A percentile compares a stretch with the other conserved stretches of the same genome.
These are phyloP conservation scores for Aquila chrysaetos DNA, from an alignment of 2,797 vertebrate genomes.

Conservation along the genomic window DNA sequence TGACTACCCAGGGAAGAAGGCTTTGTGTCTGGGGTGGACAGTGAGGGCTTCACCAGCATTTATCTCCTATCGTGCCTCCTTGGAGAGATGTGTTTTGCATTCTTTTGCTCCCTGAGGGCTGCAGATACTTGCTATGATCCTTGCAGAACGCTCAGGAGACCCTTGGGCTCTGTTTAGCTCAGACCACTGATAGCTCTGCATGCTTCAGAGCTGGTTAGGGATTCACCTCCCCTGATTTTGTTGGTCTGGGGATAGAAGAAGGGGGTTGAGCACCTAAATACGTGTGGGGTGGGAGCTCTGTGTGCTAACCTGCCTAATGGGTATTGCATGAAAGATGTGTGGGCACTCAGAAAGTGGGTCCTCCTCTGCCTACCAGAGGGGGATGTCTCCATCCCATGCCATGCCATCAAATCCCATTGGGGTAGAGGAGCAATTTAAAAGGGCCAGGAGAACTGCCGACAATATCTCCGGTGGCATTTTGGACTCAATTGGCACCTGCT, in stretches of 20 bases:
- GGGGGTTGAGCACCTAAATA: background rate
- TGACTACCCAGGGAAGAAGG: background rate
- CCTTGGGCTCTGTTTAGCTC: background rate
- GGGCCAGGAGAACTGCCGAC: background rate
- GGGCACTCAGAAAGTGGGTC: background rate
- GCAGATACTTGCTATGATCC: background rate
- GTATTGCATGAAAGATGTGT: background rate
- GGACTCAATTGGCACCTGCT: background rate
- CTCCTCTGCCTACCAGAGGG: background rate
- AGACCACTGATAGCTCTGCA: background rate
- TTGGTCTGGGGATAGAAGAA: background rate
- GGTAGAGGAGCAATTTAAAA: background rate
- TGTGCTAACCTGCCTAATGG: background rate
- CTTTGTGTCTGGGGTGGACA: background rate
- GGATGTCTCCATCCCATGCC: background rate
- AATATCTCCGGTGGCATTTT: background rate
- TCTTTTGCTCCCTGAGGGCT: background rate
- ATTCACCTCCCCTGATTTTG: background rate
- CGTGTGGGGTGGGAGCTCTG: background rate
- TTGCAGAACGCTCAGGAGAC: background rate
- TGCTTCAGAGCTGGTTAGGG: background rate
- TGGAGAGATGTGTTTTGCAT: background rate
- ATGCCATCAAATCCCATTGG: background rate
- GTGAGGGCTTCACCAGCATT: rapidly evolving
- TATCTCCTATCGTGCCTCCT: rapidly evolving